Conservation (phyloP, 2,797 vertebrate genomes). For the Chelidonichthys spinosus region DNA sequence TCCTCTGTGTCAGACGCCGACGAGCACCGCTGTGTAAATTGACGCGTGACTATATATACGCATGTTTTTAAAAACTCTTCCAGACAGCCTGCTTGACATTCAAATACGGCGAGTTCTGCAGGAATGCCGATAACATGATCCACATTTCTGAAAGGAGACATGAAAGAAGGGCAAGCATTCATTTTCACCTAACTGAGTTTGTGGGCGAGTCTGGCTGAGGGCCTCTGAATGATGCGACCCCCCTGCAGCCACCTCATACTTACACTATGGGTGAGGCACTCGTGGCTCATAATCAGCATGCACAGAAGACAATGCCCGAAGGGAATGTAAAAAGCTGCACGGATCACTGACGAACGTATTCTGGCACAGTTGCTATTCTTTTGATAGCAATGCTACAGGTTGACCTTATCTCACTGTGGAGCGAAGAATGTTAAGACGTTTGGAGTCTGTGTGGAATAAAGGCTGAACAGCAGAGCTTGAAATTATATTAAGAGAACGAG, state of each 20-base stretch:
- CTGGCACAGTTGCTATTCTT: slow-evolving; percentile 2
- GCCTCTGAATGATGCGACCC: neutral
- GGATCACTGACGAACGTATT: slow-evolving; percentile 13
- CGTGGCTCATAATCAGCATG: slow-evolving; percentile 14
- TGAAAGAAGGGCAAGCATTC: too few species aligned
- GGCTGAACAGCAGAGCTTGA: slow-evolving; percentile 31
- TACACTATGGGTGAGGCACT: slow-evolving; percentile 2
- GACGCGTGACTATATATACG: too few species aligned
- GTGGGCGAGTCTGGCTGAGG: neutral
- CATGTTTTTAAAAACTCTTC: too few species aligned
- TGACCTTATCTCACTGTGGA: slow-evolving; percentile 22
- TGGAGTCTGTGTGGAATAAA: slow-evolving; percentile 6
- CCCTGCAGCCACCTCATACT: neutral
- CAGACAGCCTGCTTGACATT: neutral
- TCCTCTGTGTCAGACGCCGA: too few species aligned
- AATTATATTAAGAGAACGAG: slow-evolving; percentile 49
- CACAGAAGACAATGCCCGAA: slow-evolving; percentile 11
- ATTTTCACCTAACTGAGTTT: too few species aligned
- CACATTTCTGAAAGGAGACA: neutral
- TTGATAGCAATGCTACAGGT: slow-evolving; percentile 33
- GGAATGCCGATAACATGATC: neutral
- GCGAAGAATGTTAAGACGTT: slow-evolving; percentile 32
- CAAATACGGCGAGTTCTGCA: neutral
- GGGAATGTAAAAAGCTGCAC: slow-evolving; percentile 14
- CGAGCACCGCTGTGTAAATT: too few species aligned